These are phyloP conservation scores for Drosophila athabasca DNA, from an alignment of 1,140 invertebrate genomes.

Conservation along the genomic window DNA sequence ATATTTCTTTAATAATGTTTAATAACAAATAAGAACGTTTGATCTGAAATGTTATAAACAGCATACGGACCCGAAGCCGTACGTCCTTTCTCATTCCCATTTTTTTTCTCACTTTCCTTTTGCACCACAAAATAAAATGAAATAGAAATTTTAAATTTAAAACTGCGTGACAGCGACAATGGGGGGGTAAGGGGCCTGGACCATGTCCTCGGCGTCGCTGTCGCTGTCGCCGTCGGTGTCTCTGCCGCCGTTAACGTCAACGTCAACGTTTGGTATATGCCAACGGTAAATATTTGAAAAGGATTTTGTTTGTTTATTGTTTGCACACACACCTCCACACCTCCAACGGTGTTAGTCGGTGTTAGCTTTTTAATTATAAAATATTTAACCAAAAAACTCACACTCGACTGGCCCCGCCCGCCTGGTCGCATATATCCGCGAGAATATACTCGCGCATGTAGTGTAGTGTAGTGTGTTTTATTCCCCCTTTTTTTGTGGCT, in stretches of 20 bases:
- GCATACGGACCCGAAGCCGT: too few species aligned
- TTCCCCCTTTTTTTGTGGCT: constrained; percentile 33
- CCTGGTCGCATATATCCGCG: too few species aligned
- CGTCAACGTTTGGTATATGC: constrained; percentile 71
- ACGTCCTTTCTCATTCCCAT: too few species aligned
- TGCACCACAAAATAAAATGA: constrained; percentile 64
- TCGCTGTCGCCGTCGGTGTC: constrained; percentile 28
- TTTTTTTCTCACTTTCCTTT: constrained; percentile 36
- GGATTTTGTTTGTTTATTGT: constrained; percentile 84
- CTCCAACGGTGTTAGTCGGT: constrained; percentile 82
- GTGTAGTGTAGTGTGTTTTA: constrained; percentile 26
- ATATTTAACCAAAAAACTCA: constrained; percentile 83
- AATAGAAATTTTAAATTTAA: constrained; percentile 66
- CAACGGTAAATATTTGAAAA: constrained; percentile 83
- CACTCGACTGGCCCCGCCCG: constrained; percentile 62
- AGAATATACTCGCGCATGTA: constrained; percentile 6
- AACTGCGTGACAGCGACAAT: constrained; percentile 38
- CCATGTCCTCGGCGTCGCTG: constrained; percentile 36
- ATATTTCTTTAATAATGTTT: too few species aligned
- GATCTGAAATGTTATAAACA: too few species aligned
- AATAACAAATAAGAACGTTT: too few species aligned
- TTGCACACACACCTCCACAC: constrained; percentile 83
- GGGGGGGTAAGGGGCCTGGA: background rate
- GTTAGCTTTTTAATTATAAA: constrained; percentile 84
- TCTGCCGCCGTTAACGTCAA: constrained; percentile 29